Evolutionary conservation across 2,888 invertebrate genomes (phyloP).

Genomic region (Erebia palarica): DNA sequence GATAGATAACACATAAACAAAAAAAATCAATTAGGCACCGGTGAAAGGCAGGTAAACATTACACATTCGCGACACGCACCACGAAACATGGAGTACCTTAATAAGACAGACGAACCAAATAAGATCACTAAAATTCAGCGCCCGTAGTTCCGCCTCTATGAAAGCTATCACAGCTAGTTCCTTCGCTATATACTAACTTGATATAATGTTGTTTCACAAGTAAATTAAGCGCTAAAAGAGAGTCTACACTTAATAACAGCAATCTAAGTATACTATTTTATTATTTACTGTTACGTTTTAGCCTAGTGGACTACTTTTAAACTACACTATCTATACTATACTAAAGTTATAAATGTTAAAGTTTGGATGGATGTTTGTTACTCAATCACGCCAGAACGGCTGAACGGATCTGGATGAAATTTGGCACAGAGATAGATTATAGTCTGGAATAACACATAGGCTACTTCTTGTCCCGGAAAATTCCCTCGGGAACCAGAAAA

Average conservation of each 20-base stretch:
- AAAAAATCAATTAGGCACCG: conserved; percentile 8
- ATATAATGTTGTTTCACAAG: background rate
- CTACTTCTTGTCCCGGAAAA: too few relatives aligned
- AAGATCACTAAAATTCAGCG: conserved; percentile 21
- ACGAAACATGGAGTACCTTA: conserved; percentile 22
- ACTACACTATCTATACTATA: too few relatives aligned
- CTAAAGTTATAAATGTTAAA: too few relatives aligned
- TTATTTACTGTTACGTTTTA: background rate
- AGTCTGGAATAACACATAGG: too few relatives aligned
- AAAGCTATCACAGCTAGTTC: conserved; percentile 1
- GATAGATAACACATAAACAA: background rate
- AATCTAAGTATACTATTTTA: background rate
- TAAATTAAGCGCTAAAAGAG: background rate
- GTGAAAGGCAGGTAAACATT: conserved; percentile 8
- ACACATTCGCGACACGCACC: conserved; percentile 20
- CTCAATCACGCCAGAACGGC: too few relatives aligned
- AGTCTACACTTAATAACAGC: background rate
- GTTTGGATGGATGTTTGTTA: too few relatives aligned
- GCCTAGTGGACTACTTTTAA: background rate
- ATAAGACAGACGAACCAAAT: conserved; percentile 21
- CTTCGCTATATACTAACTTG: background rate
- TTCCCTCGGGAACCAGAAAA: too few relatives aligned
- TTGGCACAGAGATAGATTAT: too few relatives aligned
- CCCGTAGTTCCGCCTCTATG: conserved; percentile 3
- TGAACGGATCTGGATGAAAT: too few relatives aligned